Conservation (phyloP, 2,888 invertebrate genomes). For the Cephus pygmeus region DNA sequence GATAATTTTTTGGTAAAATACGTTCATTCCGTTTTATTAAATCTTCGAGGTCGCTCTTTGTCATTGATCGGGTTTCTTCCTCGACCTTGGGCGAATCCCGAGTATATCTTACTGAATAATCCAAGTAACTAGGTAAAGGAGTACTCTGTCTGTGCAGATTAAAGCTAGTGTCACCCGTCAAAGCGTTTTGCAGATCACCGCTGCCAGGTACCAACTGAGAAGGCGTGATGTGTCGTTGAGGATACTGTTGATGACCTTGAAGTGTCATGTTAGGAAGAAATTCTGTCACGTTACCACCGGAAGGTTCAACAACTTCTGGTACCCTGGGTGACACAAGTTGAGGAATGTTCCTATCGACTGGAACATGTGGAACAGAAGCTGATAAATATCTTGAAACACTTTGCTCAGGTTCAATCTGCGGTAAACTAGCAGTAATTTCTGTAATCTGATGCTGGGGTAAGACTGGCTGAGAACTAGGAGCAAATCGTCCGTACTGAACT, state of each 20-base stretch:
- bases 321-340: neutral
- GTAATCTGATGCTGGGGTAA: neutral
- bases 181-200: too few relatives aligned
- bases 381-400: neutral
- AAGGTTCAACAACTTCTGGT: neutral
- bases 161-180: slow-evolving; percentile 3
- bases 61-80: neutral
- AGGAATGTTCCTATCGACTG: neutral
- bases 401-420: neutral
- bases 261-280: too few relatives aligned
- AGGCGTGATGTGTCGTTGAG: too few relatives aligned
- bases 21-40: slow-evolving; percentile 12
- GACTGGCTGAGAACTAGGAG: neutral
- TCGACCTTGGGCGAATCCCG: slow-evolving; percentile 8
- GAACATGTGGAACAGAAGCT: neutral
- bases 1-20: slow-evolving; percentile 17
- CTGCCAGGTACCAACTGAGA: too few relatives aligned
- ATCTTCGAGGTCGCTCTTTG: slow-evolving; percentile 14
- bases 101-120: slow-evolving; percentile 20
- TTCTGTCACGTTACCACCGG: neutral
- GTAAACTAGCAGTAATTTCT: neutral
- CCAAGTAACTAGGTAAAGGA: slow-evolving; percentile 17
- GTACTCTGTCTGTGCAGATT: slow-evolving; percentile 19
- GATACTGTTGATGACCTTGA: too few relatives aligned
- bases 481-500: neutral